A percentile compares a stretch with the other conserved stretches of the same genome.
These are phyloP conservation scores for Planiliza haematocheilus DNA, from an alignment of 2,113 vertebrate species.

Conservation along the genomic window DNA sequence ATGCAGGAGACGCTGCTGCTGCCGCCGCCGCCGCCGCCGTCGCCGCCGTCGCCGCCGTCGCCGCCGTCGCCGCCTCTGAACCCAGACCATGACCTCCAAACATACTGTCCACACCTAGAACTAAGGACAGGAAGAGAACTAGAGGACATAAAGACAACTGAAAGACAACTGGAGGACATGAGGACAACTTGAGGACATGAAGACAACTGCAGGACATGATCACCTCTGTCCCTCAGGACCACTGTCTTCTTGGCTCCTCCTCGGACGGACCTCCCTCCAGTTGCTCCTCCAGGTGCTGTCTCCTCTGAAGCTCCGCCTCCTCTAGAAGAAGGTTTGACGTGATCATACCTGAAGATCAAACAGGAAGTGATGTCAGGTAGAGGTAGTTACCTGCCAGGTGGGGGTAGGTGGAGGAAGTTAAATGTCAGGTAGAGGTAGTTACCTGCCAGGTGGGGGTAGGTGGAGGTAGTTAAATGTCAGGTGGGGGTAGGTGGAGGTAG, in stretches of 20 bases:
- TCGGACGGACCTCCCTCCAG: constrained; percentile 39
- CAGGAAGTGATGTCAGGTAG: constrained; percentile 9
- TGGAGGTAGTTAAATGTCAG: no score
- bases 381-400: not conserved
- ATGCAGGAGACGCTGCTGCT: constrained; percentile 76
- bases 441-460: constrained; percentile 7
- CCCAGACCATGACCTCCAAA: constrained; percentile 26
- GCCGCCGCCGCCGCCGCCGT: constrained; percentile 20
- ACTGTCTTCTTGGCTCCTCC: constrained; percentile 81
- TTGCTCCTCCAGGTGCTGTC: constrained; percentile 16
- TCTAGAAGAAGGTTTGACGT: constrained; percentile 82
- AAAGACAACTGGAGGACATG: no score
- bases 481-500: no score
- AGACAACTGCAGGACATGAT: not conserved
- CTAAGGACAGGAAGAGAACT: constrained; percentile 4
- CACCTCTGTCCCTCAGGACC: constrained; percentile 92
- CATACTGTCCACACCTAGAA: constrained; percentile 25
- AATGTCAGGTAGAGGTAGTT: not conserved
- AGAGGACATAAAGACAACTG: no score
- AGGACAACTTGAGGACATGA: no score
- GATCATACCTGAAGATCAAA: constrained; percentile 87
- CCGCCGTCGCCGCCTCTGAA: constrained; percentile 9
- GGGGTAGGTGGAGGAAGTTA: no score
- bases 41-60: no score
- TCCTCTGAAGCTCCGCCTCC: constrained; percentile 55